These are phyloP conservation scores for Synanthedon tipuliformis DNA, from an alignment of 2,888 invertebrate species.

Conservation along the genomic window DNA sequence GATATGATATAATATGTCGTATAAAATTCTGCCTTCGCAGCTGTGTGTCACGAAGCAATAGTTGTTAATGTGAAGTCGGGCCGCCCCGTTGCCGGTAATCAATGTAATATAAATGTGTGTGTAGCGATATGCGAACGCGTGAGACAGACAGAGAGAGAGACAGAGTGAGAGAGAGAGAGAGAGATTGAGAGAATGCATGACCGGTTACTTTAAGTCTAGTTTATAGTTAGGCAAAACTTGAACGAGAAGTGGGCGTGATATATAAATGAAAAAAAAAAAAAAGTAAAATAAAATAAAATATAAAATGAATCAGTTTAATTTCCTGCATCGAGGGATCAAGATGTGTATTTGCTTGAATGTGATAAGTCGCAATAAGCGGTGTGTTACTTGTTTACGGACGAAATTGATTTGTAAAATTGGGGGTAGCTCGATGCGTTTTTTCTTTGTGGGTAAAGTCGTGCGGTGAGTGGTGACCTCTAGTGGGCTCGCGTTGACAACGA, in stretches of 20 bases:
- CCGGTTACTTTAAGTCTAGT: slow-evolving; percentile 55
- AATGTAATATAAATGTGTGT: slow-evolving; percentile 48
- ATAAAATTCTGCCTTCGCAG: slow-evolving; percentile 41
- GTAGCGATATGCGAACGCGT: slow-evolving; percentile 44
- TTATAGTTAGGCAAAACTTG: slow-evolving; percentile 66
- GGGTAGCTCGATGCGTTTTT: slow-evolving; percentile 13
- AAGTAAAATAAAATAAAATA: not conserved
- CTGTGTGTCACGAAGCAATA: slow-evolving; percentile 15
- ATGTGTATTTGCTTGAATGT: slow-evolving; percentile 39
- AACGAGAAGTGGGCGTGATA: slow-evolving; percentile 38
- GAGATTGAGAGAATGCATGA: slow-evolving; percentile 26
- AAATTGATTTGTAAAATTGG: slow-evolving; percentile 20
- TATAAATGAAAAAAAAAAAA: not conserved
- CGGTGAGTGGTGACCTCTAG: slow-evolving; percentile 24
- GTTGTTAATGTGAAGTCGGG: slow-evolving; percentile 39
- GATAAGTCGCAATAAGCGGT: slow-evolving; percentile 54
- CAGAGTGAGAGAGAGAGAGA: slow-evolving; percentile 14
- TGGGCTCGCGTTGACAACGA: slow-evolving; percentile 51
- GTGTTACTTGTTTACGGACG: slow-evolving; percentile 25
- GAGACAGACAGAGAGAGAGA: slow-evolving; percentile 25
- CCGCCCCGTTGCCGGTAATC: slow-evolving; percentile 44
- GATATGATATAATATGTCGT: slow-evolving; percentile 22
- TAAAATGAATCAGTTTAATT: not conserved
- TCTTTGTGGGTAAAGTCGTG: slow-evolving; percentile 9
- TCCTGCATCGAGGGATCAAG: slow-evolving; percentile 59